Evolutionary conservation across 2,888 invertebrate species (phyloP).

Genomic region (Ctena decussata): DNA sequence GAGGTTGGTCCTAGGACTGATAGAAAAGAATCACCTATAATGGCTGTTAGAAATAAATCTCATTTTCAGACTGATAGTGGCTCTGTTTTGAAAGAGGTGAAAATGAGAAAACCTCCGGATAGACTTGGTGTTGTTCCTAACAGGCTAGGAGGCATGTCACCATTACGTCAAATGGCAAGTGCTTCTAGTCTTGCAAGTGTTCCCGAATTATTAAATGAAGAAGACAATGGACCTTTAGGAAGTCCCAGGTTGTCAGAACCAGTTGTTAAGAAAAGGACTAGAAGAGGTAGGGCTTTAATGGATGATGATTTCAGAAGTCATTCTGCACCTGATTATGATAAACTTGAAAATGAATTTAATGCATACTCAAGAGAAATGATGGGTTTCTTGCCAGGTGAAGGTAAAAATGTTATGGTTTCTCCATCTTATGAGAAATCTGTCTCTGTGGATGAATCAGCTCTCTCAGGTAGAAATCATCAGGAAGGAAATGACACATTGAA

Average conservation of each 20-base stretch:
- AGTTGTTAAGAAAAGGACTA: conserved; percentile 69
- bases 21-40: conserved; percentile 6
- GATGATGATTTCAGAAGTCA: conserved; percentile 74
- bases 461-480: background rate
- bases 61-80: conserved; percentile 8
- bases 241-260: conserved; percentile 1
- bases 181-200: conserved; percentile 81
- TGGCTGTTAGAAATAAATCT: conserved; percentile 27
- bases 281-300: conserved; percentile 56
- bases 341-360: conserved; percentile 73
- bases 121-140: conserved; percentile 18
- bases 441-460: conserved; percentile 51
- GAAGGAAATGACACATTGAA: background rate
- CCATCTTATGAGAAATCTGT: conserved; percentile 36
- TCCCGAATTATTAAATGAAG: conserved; percentile 77
- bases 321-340: conserved; percentile 77
- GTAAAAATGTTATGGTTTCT: background rate
- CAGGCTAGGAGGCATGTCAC: background rate
- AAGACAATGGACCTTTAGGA: conserved; percentile 33
- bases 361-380: conserved; percentile 58
- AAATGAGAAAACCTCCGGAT: conserved; percentile 39
- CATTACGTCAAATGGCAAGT: conserved; percentile 72
- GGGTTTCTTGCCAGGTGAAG: background rate
- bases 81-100: conserved; percentile 8
- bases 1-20: conserved; percentile 5